Evolutionary conservation across 2,888 invertebrate species (phyloP), one percentile per base, ranked within the genome.

Genomic region (Zelleria hepariella): DNA sequence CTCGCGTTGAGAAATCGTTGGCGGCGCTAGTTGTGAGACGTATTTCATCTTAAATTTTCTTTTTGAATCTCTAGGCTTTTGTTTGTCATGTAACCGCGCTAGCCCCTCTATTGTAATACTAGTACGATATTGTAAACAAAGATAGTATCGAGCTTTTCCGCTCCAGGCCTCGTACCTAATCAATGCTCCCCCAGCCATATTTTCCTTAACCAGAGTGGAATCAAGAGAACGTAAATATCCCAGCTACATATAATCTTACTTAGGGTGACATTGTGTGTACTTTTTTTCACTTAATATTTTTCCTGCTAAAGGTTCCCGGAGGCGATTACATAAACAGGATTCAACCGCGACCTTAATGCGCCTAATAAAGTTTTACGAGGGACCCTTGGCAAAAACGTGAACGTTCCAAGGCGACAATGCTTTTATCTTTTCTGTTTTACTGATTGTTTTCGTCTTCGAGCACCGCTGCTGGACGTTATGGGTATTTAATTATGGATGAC

Each of bases 291-390:
- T 86, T 85, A 86, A 86, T 87, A 86, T 87, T 86, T 86, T 85
- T 80, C 78, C 75, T 78, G 78, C 70, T 81, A 83, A 83, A 86
- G 86, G 85, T 86, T 82, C 80, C 86, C 75, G 74, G 76, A 79
- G 85, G 81, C 85, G 86, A 87, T 88, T 88, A 88, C 87, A 87
- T 86, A 87, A 86, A 87, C 86, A 87, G 86, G 86, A 86, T 86
- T 85, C 86, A 86, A 86, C 86, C 84, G 81, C 84, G 86, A 86
- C 86, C 87, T 84, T 87, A 86, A 87, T 86, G 84, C 80, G 82
- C 75, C 84, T 87, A 87, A 87, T 87, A 87, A 87, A 87, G 86
- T 86, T 87, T 87, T 86, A 87, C 82, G 87, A 86, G 73, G 77
- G 82, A 82, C 85, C 86, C 87, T 86, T 80, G 81, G 82, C 79